A percentile compares a stretch with the other conserved stretches of the same genome.
These are phyloP conservation scores for Galeruca laticollis DNA, from an alignment of 2,888 invertebrate genomes.

Conservation along the genomic window DNA sequence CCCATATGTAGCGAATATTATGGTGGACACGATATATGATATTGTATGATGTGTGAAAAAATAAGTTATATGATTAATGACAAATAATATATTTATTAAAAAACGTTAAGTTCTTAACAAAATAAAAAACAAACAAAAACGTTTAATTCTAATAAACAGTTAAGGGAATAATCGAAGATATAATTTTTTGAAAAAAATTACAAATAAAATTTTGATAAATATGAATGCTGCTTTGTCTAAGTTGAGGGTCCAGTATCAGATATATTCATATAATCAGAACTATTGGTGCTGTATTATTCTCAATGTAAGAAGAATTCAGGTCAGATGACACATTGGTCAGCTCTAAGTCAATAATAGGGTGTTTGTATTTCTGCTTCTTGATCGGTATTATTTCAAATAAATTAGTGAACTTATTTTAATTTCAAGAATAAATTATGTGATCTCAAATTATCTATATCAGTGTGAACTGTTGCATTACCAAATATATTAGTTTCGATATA, in stretches of 20 bases:
- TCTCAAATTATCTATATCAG: neutral
- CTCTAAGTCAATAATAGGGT: neutral
- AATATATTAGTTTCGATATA: neutral
- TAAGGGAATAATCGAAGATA: neutral
- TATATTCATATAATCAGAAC: no score
- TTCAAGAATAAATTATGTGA: neutral
- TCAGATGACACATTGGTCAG: constrained; percentile 1
- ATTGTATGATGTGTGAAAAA: neutral
- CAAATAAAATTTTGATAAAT: neutral
- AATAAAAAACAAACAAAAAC: neutral
- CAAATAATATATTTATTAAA: neutral
- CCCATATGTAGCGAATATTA: no score
- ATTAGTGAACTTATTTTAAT: neutral
- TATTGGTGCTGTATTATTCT: neutral
- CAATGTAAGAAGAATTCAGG: neutral
- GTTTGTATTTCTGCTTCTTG: neutral
- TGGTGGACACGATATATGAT: no score
- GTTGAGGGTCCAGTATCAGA: neutral
- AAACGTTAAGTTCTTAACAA: neutral
- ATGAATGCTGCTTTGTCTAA: no score
- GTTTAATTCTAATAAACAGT: neutral
- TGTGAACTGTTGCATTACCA: neutral
- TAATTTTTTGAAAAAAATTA: neutral
- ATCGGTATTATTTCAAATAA: neutral
- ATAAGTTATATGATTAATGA: neutral